phyloP scores from a whole-genome alignment of 2,113 vertebrate species.

The Apus apus region DNA sequence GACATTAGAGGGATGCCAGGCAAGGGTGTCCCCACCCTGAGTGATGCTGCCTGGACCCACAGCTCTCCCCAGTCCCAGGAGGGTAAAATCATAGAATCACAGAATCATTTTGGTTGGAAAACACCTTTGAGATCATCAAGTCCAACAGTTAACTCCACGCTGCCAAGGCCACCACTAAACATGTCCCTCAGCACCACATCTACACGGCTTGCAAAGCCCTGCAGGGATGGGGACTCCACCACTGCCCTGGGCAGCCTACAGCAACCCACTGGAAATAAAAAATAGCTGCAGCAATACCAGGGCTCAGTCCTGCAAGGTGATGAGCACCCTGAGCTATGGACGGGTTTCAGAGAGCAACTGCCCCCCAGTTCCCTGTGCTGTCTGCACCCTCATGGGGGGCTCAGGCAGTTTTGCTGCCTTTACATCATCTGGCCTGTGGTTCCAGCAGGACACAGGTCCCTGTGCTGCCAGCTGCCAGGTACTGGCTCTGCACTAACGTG shows the following conservation, averaged over 20 bases:
- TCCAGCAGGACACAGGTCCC: not conserved
- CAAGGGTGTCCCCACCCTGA: fast-evolving
- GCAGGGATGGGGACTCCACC: too few relatives aligned
- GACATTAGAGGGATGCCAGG: not conserved
- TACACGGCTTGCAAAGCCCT: too few relatives aligned
- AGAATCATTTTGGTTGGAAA: too few relatives aligned
- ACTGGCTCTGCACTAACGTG: fast-evolving
- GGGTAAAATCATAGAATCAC: not conserved
- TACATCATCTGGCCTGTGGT: not conserved
- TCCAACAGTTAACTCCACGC: too few relatives aligned
- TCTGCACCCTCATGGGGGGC: fast-evolving
- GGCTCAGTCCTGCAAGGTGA: not conserved
- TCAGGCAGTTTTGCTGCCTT: fast-evolving
- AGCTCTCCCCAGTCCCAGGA: not conserved
- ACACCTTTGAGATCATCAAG: too few relatives aligned
- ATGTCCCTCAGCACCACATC: too few relatives aligned
- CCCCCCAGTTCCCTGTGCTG: not conserved
- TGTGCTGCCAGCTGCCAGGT: not conserved
- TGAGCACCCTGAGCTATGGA: not conserved
- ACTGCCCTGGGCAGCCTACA: not conserved
- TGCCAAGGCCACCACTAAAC: too few relatives aligned
- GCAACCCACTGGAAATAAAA: not conserved
- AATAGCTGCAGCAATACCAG: not conserved
- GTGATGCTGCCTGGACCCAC: not conserved
- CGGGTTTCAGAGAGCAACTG: fast-evolving